Base-by-base conservation (phyloP, 2,888 invertebrate genomes). In the Nysson spinosus region DNA sequence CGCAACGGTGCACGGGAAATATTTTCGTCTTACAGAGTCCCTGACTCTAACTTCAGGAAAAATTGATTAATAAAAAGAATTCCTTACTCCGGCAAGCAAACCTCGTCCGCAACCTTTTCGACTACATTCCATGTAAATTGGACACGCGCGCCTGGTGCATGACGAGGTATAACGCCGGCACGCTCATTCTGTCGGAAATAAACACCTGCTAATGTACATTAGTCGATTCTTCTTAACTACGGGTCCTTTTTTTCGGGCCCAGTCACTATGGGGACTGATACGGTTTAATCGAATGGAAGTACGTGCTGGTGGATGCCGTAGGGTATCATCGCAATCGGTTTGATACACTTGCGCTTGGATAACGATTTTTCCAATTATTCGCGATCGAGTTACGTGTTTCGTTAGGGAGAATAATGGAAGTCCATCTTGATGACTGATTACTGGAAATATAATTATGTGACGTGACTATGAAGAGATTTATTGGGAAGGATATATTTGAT, bases 151-250 rank as follows among this genome's bases (percentile, higher is more conserved):
- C 62, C 74, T 73, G 69, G 57, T 51, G 77, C 74, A 65, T 73
- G 77, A 74, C 73, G 57, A 51, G 77, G 44, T 62, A 57, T 47
- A 64, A 69, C 54, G 55, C n/a, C n/a, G n/a, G n/a, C n/a, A n/a
- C 61, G 80, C 52, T 72, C 80, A 77, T 69, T 83, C 84, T 81
- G 65, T 72, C 71, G 84, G 83, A 86, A 84, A 83, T 78, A 79
- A 81, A 81, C 85, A 85, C 85, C 85, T 85, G 85, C 85, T 82
- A 80, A 79, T 73, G 56, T 70, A 71, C 55, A 75, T 72, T 75
- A 75, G 58, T 66, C 61, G 61, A 74, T 72, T 75, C 67, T 61
- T 52, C 61, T 46, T 55, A 28, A 43, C 49, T 52, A 40, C 50
- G 40, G 72, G 58, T 69, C 58, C 61, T 40, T 60, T 60, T 56